Evolutionary conservation across 2,797 vertebrate species (phyloP).

Genomic region (Sebastes flavidus): DNA sequence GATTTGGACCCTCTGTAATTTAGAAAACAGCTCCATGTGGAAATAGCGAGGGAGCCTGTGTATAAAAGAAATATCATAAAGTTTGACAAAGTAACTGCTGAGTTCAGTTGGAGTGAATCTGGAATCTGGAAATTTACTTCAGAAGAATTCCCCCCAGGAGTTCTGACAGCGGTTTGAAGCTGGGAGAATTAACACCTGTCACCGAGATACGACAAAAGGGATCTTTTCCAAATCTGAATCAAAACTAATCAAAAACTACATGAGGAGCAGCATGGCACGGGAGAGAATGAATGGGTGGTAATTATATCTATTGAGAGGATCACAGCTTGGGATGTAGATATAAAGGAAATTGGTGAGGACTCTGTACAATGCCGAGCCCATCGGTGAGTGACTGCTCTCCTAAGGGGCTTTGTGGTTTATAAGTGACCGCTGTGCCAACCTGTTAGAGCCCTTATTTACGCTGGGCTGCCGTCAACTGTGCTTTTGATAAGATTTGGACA

Average conservation of each 20-base stretch:
- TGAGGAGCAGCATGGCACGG: not conserved
- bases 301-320: not conserved
- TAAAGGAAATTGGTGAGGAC: not conserved
- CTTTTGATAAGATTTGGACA: slow-evolving; percentile 5
- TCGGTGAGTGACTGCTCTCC: not conserved
- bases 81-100: slow-evolving; percentile 16
- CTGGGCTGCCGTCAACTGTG: not conserved
- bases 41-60: not conserved
- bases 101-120: slow-evolving; percentile 4
- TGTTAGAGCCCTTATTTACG: not conserved
- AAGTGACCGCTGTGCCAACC: not conserved
- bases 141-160: slow-evolving; percentile 1
- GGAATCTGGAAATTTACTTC: not conserved
- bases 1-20: not conserved
- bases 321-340: not conserved
- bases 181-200: slow-evolving; percentile 40
- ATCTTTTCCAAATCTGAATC: slow-evolving; percentile 27
- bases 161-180: not conserved
- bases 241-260: slow-evolving; percentile 14
- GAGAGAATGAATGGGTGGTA: not conserved
- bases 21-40: not conserved
- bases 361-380: not conserved
- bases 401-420: not conserved
- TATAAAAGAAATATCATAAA: not conserved
- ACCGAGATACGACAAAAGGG: not conserved